A percentile compares a stretch with the other conserved stretches of the same genome.
Evolutionary conservation across 2,797 vertebrate genomes (phyloP).

Genomic region (Crypturellus tataupa): DNA sequence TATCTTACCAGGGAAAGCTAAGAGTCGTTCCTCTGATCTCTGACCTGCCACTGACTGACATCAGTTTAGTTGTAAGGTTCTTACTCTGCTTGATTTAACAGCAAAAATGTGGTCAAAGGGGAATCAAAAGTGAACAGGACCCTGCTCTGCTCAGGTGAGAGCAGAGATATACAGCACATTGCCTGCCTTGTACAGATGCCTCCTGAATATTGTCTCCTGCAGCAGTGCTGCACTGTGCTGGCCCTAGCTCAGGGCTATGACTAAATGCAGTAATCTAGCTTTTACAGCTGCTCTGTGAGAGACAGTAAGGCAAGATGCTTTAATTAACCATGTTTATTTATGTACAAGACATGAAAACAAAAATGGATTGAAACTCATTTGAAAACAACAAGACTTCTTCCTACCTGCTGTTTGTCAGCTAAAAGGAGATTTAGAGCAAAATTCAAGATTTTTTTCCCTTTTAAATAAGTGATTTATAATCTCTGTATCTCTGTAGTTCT

Average conservation of each 20-base stretch:
- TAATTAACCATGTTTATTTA: slow-evolving; percentile 70
- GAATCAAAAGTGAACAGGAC: neutral
- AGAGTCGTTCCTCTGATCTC: neutral
- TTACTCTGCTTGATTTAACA: neutral
- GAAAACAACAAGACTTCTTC: slow-evolving; percentile 65
- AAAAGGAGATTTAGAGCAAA: slow-evolving; percentile 58
- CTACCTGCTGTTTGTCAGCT: slow-evolving; percentile 72
- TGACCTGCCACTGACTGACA: neutral
- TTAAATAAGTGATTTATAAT: slow-evolving; percentile 79
- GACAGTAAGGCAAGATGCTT: slow-evolving; percentile 26
- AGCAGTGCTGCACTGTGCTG: neutral
- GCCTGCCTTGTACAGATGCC: neutral
- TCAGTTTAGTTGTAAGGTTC: neutral
- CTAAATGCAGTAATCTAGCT: slow-evolving; percentile 29
- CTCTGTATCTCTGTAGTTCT: slow-evolving; percentile 72
- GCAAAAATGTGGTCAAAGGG: rapidly evolving
- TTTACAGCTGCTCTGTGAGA: slow-evolving; percentile 21
- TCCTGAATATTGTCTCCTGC: neutral
- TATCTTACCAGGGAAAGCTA: neutral
- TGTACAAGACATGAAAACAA: slow-evolving; percentile 54
- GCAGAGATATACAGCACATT: neutral
- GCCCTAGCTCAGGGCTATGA: slow-evolving; percentile 19
- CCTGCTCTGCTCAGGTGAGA: neutral
- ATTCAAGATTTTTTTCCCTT: slow-evolving; percentile 52
- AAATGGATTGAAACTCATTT: slow-evolving; percentile 70